Conservation (phyloP, 2,113 vertebrate genomes). For the Isichthys henryi region DNA sequence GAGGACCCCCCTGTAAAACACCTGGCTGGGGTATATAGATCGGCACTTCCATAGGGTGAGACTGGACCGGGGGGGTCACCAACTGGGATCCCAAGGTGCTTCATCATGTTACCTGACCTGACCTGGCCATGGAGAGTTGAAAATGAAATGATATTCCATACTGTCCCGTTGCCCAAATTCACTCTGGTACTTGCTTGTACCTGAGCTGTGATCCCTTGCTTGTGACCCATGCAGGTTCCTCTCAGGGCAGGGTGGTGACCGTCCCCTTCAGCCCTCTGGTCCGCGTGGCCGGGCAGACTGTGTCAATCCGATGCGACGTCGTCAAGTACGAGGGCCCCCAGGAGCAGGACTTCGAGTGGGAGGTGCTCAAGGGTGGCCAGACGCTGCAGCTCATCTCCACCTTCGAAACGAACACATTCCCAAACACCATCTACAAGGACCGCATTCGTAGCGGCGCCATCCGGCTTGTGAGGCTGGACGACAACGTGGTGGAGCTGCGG, state of each 20-base stretch:
- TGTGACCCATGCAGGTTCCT: constrained; percentile 17
- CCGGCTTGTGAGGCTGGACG: constrained; percentile 52
- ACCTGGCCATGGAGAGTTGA: neutral
- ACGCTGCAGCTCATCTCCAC: constrained; percentile 62
- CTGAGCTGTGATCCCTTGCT: neutral
- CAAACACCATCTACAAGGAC: constrained; percentile 51
- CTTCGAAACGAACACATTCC: constrained; percentile 57
- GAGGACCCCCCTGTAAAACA: neutral
- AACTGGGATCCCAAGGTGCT: neutral
- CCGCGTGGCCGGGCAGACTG: constrained; percentile 32
- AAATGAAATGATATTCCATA: neutral
- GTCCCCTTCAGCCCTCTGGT: constrained; percentile 31
- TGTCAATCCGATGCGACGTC: constrained; percentile 35
- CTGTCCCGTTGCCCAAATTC: neutral
- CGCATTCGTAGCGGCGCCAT: constrained; percentile 59
- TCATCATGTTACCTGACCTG: neutral
- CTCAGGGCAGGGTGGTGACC: constrained; percentile 17
- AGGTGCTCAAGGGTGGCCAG: constrained; percentile 32
- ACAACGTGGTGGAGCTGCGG: constrained; percentile 60
- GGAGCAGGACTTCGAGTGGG: constrained; percentile 75
- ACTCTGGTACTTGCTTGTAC: neutral
- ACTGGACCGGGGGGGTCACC: neutral
- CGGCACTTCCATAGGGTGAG: neutral
- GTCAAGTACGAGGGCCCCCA: constrained; percentile 33
- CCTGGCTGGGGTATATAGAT: neutral